Percentiles rank a stretch among this genome's conserved stretches.
phyloP scores from a whole-genome alignment of 2,888 invertebrate species.

The Acleris holmiana region DNA sequence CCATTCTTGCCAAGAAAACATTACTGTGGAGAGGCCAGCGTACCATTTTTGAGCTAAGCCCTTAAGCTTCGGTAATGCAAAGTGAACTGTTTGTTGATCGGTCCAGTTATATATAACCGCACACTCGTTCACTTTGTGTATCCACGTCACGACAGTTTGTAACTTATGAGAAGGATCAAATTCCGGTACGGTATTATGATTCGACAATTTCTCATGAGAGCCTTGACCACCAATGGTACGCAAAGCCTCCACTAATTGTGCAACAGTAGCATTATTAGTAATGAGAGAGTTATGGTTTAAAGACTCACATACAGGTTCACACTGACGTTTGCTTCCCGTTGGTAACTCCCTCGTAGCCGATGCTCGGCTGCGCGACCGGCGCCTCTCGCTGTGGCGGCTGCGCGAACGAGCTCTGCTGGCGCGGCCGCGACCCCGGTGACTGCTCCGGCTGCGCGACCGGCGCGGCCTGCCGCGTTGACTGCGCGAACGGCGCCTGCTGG shows the following conservation, averaged over 20 bases:
- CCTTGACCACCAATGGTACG: slow-evolving; percentile 21
- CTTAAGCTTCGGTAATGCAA: slow-evolving; percentile 22
- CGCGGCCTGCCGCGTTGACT: neutral
- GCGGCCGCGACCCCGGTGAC: slow-evolving; percentile 6
- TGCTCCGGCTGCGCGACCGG: slow-evolving; percentile 18
- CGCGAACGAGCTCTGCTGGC: slow-evolving; percentile 11
- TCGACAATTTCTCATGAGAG: slow-evolving; percentile 13
- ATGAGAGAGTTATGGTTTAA: neutral
- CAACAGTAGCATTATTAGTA: slow-evolving; percentile 3
- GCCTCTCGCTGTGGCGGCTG: neutral
- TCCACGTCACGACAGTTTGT: slow-evolving; percentile 13
- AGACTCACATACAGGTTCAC: slow-evolving; percentile 3
- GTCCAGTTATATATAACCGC: slow-evolving; percentile 20
- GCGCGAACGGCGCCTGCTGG: slow-evolving; percentile 17
- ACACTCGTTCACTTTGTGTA: slow-evolving; percentile 19
- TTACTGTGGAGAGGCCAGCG: slow-evolving; percentile 22
- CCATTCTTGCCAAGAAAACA: slow-evolving; percentile 27
- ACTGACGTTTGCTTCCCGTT: neutral
- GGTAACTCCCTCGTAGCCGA: neutral
- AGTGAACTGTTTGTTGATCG: slow-evolving; percentile 22
- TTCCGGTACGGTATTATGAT: slow-evolving; percentile 21
- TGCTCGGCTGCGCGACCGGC: neutral
- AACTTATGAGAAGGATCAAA: slow-evolving; percentile 12
- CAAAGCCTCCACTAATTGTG: slow-evolving; percentile 15
- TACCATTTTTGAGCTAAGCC: slow-evolving; percentile 28